These are phyloP conservation scores for Bothrops jararaca DNA, from an alignment of 2,113 vertebrate species.

Conservation along the genomic window DNA sequence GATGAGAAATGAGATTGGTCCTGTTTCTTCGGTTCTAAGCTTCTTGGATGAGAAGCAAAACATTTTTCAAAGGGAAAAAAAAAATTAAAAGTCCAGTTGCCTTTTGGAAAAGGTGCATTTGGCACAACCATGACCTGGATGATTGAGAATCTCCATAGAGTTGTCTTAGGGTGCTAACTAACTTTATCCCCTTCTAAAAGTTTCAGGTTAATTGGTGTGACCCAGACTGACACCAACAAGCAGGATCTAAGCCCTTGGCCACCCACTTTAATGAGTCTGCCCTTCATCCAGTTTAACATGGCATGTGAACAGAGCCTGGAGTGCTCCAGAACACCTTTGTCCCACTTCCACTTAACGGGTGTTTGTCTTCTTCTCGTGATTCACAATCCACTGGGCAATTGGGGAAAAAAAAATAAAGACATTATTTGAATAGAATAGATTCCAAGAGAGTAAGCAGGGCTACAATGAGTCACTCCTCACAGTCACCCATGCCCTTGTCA, in stretches of 20 bases:
- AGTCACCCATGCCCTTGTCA: no score
- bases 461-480: no score
- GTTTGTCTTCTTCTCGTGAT: not conserved
- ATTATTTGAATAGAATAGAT: not conserved
- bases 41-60: no score
- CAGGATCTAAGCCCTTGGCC: not conserved
- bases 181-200: not conserved
- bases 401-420: not conserved
- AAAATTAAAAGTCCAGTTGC: no score
- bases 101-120: no score
- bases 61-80: no score
- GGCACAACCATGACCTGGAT: no score
- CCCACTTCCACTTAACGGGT: not conserved
- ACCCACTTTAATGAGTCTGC: not conserved
- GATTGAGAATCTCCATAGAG: no score
- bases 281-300: not conserved
- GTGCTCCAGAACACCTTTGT: not conserved
- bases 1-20: no score
- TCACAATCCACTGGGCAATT: not conserved
- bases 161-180: no score
- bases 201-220: not conserved
- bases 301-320: not conserved
- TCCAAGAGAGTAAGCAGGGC: not conserved
- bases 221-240: not conserved
- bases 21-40: no score